Evolutionary conservation across 2,113 vertebrate species (phyloP).

Genomic region (Gasterosteus aculeatus): DNA sequence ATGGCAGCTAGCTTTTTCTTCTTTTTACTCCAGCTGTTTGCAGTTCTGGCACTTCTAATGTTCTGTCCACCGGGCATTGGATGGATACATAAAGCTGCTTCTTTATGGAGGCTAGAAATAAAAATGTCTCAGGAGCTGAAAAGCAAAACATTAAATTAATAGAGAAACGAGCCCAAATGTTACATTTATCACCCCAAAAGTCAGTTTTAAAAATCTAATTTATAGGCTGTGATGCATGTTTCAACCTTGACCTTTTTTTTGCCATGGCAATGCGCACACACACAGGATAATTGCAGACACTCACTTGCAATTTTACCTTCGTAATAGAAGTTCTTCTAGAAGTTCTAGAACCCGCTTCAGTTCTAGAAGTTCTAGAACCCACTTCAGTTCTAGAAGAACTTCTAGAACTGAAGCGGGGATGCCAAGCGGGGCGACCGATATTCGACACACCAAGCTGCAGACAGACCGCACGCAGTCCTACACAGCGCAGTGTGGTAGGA

Average conservation of each 20-base stretch:
- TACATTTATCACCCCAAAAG: not conserved
- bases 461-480: too few species aligned
- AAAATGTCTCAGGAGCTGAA: not conserved
- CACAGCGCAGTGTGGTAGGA: too few species aligned
- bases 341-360: too few species aligned
- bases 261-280: not conserved
- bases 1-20: conserved; percentile 1
- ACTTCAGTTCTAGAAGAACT: too few species aligned
- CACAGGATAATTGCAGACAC: not conserved
- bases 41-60: not conserved
- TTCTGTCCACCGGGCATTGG: not conserved
- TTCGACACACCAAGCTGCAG: too few species aligned
- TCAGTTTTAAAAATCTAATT: not conserved
- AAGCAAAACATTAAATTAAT: not conserved
- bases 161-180: not conserved
- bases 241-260: not conserved
- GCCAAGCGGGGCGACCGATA: too few species aligned
- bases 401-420: too few species aligned
- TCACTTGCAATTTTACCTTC: not conserved
- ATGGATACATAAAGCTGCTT: not conserved
- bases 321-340: too few species aligned
- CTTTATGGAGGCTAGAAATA: not conserved
- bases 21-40: not conserved
- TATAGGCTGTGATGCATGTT: not conserved
- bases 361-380: too few species aligned